A percentile compares a stretch with the other conserved stretches of the same genome.
phyloP scores from a whole-genome alignment of 1,140 invertebrate genomes.

The Philaenus spumarius region DNA sequence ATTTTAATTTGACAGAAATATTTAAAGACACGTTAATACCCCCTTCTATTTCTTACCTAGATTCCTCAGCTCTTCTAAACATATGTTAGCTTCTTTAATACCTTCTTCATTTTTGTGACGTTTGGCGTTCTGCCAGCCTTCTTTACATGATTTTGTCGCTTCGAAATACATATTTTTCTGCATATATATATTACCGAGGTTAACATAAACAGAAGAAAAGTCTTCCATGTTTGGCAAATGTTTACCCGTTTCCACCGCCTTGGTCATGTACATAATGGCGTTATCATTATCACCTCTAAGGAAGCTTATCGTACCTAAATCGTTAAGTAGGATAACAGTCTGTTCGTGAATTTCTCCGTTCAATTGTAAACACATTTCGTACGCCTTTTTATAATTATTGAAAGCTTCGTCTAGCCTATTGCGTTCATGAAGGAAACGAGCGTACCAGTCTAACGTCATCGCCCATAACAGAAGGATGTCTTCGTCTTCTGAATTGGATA shows the following conservation, averaged over 20 bases:
- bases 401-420: conserved; percentile 57
- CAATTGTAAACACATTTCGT: conserved; percentile 51
- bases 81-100: conserved; percentile 57
- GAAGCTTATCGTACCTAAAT: conserved; percentile 69
- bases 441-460: conserved; percentile 76
- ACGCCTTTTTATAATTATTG: conserved; percentile 59
- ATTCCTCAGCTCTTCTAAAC: conserved; percentile 41
- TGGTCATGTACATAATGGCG: conserved; percentile 61
- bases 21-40: no score
- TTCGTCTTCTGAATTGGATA: conserved; percentile 47
- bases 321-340: conserved; percentile 72
- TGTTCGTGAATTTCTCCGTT: conserved; percentile 64
- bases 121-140: conserved; percentile 61
- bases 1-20: no score
- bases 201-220: conserved; percentile 68
- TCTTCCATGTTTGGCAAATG: conserved; percentile 54
- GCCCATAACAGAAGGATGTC: conserved; percentile 56
- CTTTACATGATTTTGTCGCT: conserved; percentile 62
- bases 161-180: conserved; percentile 59
- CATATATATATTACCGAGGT: conserved; percentile 73
- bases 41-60: no score
- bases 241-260: conserved; percentile 61
- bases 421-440: conserved; percentile 59
- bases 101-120: conserved; percentile 55
- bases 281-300: conserved; percentile 55